Evolutionary conservation across 1,140 invertebrate genomes (phyloP), one percentile per base, ranked within the genome.

Genomic region (Aleiodes sp.): DNA sequence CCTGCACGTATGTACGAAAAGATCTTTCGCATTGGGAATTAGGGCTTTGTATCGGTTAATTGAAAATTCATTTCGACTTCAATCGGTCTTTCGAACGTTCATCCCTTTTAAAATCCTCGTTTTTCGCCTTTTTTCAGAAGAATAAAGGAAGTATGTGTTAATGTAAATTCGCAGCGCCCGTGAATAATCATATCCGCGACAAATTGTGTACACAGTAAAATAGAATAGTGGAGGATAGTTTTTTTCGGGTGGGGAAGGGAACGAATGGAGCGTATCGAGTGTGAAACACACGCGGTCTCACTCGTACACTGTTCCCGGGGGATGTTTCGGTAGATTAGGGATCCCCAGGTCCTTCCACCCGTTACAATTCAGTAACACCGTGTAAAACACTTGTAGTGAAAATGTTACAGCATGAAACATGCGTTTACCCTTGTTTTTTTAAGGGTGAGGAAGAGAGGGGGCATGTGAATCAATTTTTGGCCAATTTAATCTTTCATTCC

Each of bases 311-410:
- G 66, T 70, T 83, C 84, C 80, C 82, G 43, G 29, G 84, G 80
- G 84, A 84, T 81, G 82, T 84, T 81, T 80, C 82, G 82, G 76
- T 84, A 82, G 82, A 86, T 86, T 86, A 86, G 81, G 80, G 79
- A 83, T 79, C 81, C 79, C 74, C 70, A 70, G 70, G 63, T 73
- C 72, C 60, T n/a, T 73, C 72, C 74, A 77, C 78, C 76, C 68
- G 75, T 72, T 81, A 75, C 78, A 77, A 72, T 74, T 76, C 56
- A 77, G 76, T 75, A 81, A 83, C 77, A 74, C 72, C 74, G 76
- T 76, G 82, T 82, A 82, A 84, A 85, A 85, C 82, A 85, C 84
- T 86, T 85, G 84, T 86, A 85, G 62, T 29, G 19, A 57, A 64
- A 63, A 60, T 21, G 46, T 52, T 52, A 24, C 12, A 19, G 26